These are phyloP conservation scores for Coecobrya sp. DNA, from an alignment of 2,888 invertebrate genomes.

Conservation along the genomic window DNA sequence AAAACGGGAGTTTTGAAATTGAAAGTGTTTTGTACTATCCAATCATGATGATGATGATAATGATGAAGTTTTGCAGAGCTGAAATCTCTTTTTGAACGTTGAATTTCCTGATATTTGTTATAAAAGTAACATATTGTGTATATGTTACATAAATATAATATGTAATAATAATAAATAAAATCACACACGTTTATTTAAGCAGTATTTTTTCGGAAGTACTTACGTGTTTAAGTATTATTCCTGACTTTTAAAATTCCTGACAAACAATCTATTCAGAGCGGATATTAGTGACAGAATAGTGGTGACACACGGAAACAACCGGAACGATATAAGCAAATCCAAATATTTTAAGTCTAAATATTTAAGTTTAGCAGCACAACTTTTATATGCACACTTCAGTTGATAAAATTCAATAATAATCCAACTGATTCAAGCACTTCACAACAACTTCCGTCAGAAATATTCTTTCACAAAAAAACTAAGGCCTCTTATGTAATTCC, in stretches of 20 bases:
- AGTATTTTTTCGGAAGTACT: conserved; percentile 8
- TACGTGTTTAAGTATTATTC: conserved; percentile 48
- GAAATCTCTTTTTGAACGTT: conserved; percentile 7
- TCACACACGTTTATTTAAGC: neutral
- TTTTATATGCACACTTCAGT: neutral
- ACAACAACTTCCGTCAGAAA: conserved; percentile 29
- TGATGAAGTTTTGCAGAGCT: neutral
- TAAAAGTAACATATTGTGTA: neutral
- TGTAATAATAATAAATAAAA: neutral
- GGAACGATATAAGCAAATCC: neutral
- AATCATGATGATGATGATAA: neutral
- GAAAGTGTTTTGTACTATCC: neutral
- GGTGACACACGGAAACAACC: neutral
- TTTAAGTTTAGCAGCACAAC: neutral
- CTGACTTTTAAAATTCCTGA: conserved; percentile 23
- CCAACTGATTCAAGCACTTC: conserved; percentile 26
- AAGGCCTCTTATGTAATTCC: conserved; percentile 6
- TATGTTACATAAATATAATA: too few relatives aligned
- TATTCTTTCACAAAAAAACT: conserved; percentile 21
- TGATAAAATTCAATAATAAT: neutral
- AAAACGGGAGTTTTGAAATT: conserved; percentile 24
- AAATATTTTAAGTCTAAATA: neutral
- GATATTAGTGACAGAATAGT: neutral
- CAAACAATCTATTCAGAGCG: conserved; percentile 10
- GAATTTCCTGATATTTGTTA: neutral